Evolutionary conservation across 2,888 invertebrate genomes (phyloP).

Genomic region (Frankliniella fusca): DNA sequence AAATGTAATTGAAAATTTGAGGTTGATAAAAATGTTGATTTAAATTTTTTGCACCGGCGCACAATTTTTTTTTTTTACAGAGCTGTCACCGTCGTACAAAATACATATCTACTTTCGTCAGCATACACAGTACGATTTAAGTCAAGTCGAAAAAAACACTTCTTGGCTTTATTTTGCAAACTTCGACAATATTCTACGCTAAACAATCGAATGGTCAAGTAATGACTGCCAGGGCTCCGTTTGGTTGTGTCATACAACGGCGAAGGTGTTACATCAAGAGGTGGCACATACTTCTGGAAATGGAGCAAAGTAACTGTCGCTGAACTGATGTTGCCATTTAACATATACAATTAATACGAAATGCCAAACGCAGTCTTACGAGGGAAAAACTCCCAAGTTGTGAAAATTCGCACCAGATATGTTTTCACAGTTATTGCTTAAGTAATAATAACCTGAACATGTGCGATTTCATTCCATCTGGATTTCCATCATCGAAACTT

Average conservation of each 20-base stretch:
- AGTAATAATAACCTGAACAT: neutral
- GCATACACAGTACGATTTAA: neutral
- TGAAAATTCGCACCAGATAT: neutral
- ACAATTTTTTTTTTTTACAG: neutral
- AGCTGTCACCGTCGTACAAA: neutral
- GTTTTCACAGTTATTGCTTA: slow-evolving; percentile 26
- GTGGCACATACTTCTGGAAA: too few species aligned
- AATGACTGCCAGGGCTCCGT: neutral
- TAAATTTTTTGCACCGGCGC: neutral
- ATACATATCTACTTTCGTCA: slow-evolving; percentile 4
- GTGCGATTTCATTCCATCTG: neutral
- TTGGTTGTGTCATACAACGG: neutral
- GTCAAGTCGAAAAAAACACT: neutral
- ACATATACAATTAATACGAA: too few species aligned
- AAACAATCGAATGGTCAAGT: neutral
- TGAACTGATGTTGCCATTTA: too few species aligned
- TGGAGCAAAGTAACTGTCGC: too few species aligned
- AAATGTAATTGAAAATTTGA: slow-evolving; percentile 27
- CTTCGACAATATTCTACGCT: neutral
- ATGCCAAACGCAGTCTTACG: too few species aligned
- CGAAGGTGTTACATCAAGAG: too few species aligned
- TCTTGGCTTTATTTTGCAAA: neutral
- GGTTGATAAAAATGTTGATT: slow-evolving; percentile 9
- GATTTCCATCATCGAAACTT: neutral
- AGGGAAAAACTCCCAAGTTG: neutral